Conservation (phyloP, 2,888 invertebrate species). For the Aricia artaxerxes region DNA sequence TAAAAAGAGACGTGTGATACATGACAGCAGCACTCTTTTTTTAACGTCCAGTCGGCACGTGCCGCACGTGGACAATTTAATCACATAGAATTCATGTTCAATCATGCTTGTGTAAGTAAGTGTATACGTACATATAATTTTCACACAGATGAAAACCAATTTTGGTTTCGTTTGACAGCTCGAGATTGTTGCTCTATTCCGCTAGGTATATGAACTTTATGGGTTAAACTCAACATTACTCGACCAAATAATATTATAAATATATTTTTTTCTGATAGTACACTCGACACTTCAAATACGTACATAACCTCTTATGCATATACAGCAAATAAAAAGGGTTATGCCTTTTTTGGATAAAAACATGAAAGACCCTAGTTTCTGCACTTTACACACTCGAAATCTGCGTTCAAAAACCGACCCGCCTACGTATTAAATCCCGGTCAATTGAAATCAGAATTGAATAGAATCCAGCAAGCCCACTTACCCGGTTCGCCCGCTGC, state of each 20-base stretch:
- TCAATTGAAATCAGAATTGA: constrained; percentile 21
- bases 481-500: background rate
- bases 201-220: too few species aligned
- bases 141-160: too few species aligned
- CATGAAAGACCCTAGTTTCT: background rate
- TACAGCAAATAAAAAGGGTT: background rate
- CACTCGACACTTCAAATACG: background rate
- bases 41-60: too few species aligned
- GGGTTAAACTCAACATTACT: too few species aligned
- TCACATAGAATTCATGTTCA: too few species aligned
- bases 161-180: too few species aligned
- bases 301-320: background rate
- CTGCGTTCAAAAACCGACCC: background rate
- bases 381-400: background rate
- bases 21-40: too few species aligned
- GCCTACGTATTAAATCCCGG: constrained; percentile 1
- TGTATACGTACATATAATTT: too few species aligned
- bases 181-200: too few species aligned
- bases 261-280: background rate
- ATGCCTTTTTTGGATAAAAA: background rate
- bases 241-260: background rate
- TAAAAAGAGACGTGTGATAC: too few species aligned
- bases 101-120: too few species aligned
- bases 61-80: too few species aligned
- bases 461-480: constrained; percentile 22